A percentile compares a stretch with the other conserved stretches of the same genome.
Evolutionary conservation across 1,140 invertebrate species (phyloP).

Genomic region (Drosophila varians): DNA sequence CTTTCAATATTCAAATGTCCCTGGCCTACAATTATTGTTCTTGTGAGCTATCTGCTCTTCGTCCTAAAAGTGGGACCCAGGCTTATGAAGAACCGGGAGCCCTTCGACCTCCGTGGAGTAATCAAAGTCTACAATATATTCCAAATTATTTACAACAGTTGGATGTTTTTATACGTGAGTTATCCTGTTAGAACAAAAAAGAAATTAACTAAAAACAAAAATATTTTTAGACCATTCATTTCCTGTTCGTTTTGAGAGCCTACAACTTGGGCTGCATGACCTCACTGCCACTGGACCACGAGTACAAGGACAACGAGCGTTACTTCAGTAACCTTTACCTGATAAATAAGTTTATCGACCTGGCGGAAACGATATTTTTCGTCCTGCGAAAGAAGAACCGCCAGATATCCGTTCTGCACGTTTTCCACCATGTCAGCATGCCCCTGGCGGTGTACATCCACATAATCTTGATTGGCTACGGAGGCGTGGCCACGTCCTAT

Average conservation of each 20-base stretch:
- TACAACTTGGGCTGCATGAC: slow-evolving; percentile 38
- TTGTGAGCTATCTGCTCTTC: slow-evolving; percentile 90
- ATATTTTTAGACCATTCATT: slow-evolving; percentile 24
- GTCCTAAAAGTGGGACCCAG: slow-evolving; percentile 86
- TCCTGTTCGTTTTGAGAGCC: slow-evolving; percentile 2
- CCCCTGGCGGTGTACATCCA: background rate
- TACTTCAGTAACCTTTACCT: slow-evolving; percentile 35
- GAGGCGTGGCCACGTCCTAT: slow-evolving; percentile 85
- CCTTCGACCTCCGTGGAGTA: slow-evolving; percentile 89
- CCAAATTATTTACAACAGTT: slow-evolving; percentile 84
- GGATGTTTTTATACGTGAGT: slow-evolving; percentile 26
- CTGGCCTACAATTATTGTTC: slow-evolving; percentile 85
- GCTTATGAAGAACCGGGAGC: slow-evolving; percentile 92
- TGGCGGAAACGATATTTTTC: slow-evolving; percentile 31
- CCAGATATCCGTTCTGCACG: slow-evolving; percentile 50
- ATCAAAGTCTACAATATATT: slow-evolving; percentile 92
- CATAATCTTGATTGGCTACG: slow-evolving; percentile 62
- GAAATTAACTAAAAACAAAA: too few relatives aligned
- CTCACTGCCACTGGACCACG: slow-evolving; percentile 42
- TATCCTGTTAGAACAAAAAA: too few relatives aligned
- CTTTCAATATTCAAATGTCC: background rate
- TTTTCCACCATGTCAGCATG: slow-evolving; percentile 85
- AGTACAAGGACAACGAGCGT: slow-evolving; percentile 28
- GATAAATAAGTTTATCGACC: slow-evolving; percentile 52
- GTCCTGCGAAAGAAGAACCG: slow-evolving; percentile 36